A percentile compares a stretch with the other conserved stretches of the same genome.
Conservation (phyloP, 1,140 invertebrate species). For the Trigoniulus corallinus region DNA sequence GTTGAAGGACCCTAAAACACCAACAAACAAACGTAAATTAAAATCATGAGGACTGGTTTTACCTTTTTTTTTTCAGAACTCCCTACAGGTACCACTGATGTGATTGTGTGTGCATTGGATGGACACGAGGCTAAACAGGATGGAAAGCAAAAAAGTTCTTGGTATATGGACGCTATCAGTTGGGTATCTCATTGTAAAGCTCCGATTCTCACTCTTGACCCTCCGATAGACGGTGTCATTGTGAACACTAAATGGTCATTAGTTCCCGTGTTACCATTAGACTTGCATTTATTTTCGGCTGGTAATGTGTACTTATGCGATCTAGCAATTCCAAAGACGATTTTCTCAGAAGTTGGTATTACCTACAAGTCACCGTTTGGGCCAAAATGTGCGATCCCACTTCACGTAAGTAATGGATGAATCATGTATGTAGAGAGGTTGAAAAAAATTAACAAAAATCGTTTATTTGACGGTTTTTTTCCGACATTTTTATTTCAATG, state of each 20-base stretch:
- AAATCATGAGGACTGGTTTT: too few species aligned
- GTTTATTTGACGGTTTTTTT: too few species aligned
- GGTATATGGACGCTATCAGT: conserved; percentile 30
- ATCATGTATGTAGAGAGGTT: too few species aligned
- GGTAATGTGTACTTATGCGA: conserved; percentile 75
- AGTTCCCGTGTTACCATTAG: conserved; percentile 52
- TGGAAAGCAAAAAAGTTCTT: conserved; percentile 10
- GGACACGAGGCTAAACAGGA: conserved; percentile 24
- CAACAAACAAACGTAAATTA: too few species aligned
- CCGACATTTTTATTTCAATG: too few species aligned
- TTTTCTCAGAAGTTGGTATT: conserved; percentile 58
- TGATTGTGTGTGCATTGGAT: conserved; percentile 48
- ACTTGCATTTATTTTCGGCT: conserved; percentile 40
- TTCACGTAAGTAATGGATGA: too few species aligned
- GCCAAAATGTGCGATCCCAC: conserved; percentile 67
- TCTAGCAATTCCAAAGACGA: conserved; percentile 56
- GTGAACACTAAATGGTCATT: conserved; percentile 56
- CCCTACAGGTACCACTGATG: conserved; percentile 38
- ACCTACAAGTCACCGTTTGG: conserved; percentile 74
- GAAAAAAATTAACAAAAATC: too few species aligned
- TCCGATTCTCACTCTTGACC: conserved; percentile 65
- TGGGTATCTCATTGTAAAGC: conserved; percentile 56
- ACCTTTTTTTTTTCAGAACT: conserved; percentile 26
- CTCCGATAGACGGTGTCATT: conserved; percentile 45
- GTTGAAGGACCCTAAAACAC: too few species aligned